These are phyloP conservation scores for Andrena dorsata DNA, from an alignment of 2,888 invertebrate species.

Conservation along the genomic window DNA sequence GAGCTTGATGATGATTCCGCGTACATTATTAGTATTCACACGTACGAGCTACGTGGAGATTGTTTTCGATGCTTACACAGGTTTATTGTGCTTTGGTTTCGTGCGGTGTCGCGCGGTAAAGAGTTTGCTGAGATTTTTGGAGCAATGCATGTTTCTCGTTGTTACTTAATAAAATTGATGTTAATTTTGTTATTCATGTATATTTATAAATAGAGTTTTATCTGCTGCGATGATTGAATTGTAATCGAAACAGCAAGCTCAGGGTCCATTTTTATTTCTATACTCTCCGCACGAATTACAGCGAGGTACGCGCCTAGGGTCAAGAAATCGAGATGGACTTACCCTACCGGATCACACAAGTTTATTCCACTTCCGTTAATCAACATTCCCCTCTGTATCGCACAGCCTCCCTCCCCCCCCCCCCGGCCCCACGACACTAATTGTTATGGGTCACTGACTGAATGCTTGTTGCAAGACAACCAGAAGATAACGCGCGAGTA, in stretches of 20 bases:
- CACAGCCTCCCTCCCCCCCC: slow-evolving; percentile 67
- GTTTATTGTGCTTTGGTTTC: not conserved
- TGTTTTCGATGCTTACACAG: not conserved
- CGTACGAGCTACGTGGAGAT: not conserved
- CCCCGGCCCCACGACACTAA: slow-evolving; percentile 73
- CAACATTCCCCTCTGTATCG: slow-evolving; percentile 72
- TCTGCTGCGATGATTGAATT: not conserved
- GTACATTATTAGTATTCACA: not conserved
- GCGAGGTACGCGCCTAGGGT: slow-evolving; percentile 29
- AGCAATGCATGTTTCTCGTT: too few species aligned
- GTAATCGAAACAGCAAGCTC: not conserved
- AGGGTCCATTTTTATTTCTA: not conserved
- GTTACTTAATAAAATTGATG: too few species aligned
- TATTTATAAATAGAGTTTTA: not conserved
- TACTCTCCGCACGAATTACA: not conserved
- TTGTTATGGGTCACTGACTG: slow-evolving; percentile 83
- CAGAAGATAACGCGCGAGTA: slow-evolving; percentile 72
- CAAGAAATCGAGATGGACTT: slow-evolving; percentile 57
- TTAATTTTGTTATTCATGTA: too few species aligned
- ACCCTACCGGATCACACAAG: slow-evolving; percentile 79
- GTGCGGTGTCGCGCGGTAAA: not conserved
- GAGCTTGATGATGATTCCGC: not conserved
- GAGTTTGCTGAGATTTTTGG: not conserved
- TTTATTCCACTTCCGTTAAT: slow-evolving; percentile 83
- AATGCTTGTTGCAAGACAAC: slow-evolving; percentile 71